Conservation (phyloP, 2,888 invertebrate genomes). For the Hypomecis atomaria region DNA sequence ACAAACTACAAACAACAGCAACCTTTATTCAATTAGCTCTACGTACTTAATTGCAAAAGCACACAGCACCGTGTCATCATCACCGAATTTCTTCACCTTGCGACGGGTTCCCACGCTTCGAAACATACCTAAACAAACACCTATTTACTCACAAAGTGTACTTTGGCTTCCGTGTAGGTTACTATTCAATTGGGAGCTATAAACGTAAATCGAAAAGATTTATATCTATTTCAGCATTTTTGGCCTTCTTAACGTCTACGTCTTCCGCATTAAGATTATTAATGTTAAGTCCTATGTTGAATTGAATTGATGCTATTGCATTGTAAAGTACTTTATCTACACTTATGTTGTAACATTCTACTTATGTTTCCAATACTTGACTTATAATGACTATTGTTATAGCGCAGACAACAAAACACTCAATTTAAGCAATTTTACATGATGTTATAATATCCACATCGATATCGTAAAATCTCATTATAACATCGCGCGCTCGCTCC, state of each 20-base stretch:
- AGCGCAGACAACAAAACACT: too few relatives aligned
- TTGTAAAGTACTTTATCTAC: too few relatives aligned
- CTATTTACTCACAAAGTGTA: conserved; percentile 10
- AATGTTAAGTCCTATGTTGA: background rate
- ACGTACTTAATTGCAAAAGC: conserved; percentile 16
- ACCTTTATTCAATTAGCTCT: conserved; percentile 24
- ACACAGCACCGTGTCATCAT: conserved; percentile 21
- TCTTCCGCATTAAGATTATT: conserved; percentile 35
- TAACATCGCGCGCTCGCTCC: too few relatives aligned
- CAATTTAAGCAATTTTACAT: too few relatives aligned
- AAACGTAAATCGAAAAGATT: conserved; percentile 31
- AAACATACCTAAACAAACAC: conserved; percentile 20
- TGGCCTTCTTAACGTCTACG: conserved; percentile 35
- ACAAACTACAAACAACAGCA: background rate
- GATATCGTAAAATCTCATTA: too few relatives aligned
- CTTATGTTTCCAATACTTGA: too few relatives aligned
- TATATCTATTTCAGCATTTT: conserved; percentile 36
- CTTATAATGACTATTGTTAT: too few relatives aligned
- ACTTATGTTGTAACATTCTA: too few relatives aligned
- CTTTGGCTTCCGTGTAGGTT: conserved; percentile 33
- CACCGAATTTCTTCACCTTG: conserved; percentile 30
- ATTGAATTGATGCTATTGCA: too few relatives aligned
- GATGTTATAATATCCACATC: too few relatives aligned
- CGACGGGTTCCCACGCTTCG: conserved; percentile 46
- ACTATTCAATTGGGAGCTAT: conserved; percentile 29